Evolutionary conservation across 37 sponge, comb jelly and placozoan species (phyloP).

Genomic region (Cliona cf. orientalis): DNA sequence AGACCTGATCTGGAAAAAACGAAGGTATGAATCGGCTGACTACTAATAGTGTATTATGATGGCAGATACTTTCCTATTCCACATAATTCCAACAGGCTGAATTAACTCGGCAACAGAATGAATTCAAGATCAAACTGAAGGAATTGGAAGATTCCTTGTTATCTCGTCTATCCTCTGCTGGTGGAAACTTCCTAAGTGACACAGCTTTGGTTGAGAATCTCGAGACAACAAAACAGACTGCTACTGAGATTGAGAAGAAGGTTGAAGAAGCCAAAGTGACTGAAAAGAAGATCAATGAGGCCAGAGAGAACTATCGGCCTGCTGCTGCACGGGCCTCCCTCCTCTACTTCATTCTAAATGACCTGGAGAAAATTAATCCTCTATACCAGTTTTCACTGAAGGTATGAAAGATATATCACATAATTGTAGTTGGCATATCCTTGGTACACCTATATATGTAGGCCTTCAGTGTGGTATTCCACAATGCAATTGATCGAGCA

Average conservation of each 20-base stretch:
- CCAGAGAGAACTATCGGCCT: conserved; percentile 97
- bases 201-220: conserved; percentile 97
- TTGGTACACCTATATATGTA: no score
- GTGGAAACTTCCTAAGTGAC: conserved; percentile 97
- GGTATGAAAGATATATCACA: conserved; percentile 1
- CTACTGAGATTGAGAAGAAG: conserved; percentile 86
- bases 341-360: conserved; percentile 99
- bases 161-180: conserved; percentile 94
- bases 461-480: conserved; percentile 99
- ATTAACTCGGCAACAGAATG: conserved; percentile 95
- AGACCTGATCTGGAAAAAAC: conserved; percentile 95
- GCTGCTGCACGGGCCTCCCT: conserved; percentile 95
- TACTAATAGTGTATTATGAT: no score
- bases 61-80: no score
- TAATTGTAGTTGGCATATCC: neutral
- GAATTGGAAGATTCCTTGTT: conserved; percentile 95
- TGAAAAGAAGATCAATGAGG: conserved; percentile 96
- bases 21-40: no score
- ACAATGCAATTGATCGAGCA: conserved; percentile 95
- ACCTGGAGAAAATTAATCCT: conserved; percentile 98
- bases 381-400: conserved; percentile 99
- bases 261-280: conserved; percentile 92
- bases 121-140: conserved; percentile 98
- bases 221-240: conserved; percentile 96
- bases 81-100: no score